phyloP scores from a whole-genome alignment of 2,113 vertebrate species.

The Phasianus colchicus region DNA sequence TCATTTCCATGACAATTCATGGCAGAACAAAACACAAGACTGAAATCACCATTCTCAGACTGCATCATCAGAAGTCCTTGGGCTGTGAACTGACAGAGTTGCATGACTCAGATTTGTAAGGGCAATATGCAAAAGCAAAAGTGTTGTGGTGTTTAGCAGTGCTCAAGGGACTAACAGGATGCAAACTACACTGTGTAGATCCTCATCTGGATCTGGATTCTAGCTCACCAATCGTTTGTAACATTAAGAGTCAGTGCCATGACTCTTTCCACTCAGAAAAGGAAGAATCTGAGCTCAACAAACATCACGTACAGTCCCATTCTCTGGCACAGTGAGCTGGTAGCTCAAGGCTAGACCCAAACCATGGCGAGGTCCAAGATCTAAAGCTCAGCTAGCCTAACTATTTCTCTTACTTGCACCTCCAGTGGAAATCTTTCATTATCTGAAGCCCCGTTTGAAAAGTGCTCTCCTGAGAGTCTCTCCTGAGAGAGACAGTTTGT shows the following conservation, averaged over 20 bases:
- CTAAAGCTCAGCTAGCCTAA: not conserved
- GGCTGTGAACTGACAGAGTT: not conserved
- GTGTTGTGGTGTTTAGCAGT: not conserved
- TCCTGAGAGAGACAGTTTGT: not conserved
- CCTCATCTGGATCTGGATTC: not conserved
- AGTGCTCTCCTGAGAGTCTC: not conserved
- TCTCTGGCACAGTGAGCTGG: not conserved
- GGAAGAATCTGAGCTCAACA: not conserved
- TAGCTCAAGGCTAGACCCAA: not conserved
- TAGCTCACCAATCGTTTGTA: not conserved
- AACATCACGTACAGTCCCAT: not conserved
- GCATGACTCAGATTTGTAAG: not conserved
- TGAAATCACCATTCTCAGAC: not conserved
- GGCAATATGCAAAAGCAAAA: not conserved
- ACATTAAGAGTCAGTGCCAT: not conserved
- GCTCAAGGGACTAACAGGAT: not conserved
- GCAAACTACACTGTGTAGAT: not conserved
- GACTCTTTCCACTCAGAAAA: not conserved
- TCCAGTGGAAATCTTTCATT: not conserved
- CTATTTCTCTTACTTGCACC: not conserved
- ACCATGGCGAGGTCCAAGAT: not conserved
- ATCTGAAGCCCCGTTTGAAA: constrained; percentile 6
- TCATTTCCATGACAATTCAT: not conserved
- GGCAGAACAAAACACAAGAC: not conserved
- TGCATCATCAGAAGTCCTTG: not conserved